Evolutionary conservation across 64 coral and sea anemone genomes (phyloP), one percentile per base, ranked within the genome.

Genomic region (Montipora sp.): DNA sequence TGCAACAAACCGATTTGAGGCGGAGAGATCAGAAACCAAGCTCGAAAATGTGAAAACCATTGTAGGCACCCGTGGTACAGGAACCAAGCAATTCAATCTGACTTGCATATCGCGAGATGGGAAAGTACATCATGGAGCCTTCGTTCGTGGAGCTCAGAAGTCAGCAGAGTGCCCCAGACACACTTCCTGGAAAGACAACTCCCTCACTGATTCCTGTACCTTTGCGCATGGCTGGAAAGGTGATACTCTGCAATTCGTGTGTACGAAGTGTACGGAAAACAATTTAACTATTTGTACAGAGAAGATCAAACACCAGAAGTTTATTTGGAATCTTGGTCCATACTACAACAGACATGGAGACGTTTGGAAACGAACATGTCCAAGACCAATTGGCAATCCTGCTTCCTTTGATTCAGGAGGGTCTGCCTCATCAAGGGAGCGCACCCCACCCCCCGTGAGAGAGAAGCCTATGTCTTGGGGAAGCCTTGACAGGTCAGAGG

Each of bases 211-310:
- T 24, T 47, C 4, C 0, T 90, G 89, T 55, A 23, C 2, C 7
- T 90, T 81, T 90, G 89, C 89, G 21, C 77, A 90, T 51, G 11
- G 50, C 18, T 73, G 89, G 89, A 72, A 61, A 22, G 89, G 89
- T 2, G 89, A 90, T 53, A 90, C 89, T 51, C 48, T 81, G 3
- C 89, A 90, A 12, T 73, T 44, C 9, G 80, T 90, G 5, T 80
- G 89, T 47, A 22, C 5, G 3, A 81, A 72, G 51, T 90, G 89
- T 11, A 90, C 89, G 22, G 36, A 36, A 36, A 36, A 0, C 36
- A 36, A 36, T 0, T 36, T 36, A 36, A 0, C 36, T 0, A 0
- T 1, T 36, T 36, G 36, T 36, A 90, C 10, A 43, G 27, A 50
- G n/a, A 80, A 73, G 46, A 0, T 36, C 49, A 6, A 44, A 16